Evolutionary conservation across 2,888 invertebrate genomes (phyloP).

Genomic region (Cantharis lateralis): DNA sequence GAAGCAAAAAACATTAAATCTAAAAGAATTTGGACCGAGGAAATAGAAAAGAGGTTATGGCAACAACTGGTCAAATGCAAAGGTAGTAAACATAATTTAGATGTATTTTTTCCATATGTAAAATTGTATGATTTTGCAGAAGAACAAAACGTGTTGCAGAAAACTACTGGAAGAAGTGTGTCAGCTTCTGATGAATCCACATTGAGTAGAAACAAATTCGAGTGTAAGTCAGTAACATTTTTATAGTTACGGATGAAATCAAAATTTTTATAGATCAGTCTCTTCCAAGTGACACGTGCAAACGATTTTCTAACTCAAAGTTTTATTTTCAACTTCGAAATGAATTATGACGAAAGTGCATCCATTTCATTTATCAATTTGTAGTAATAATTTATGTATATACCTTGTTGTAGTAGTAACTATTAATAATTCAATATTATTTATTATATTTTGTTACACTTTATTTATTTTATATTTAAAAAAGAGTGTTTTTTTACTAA

Average conservation of each 20-base stretch:
- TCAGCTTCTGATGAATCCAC: neutral
- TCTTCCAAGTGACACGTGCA: neutral
- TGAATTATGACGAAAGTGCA: neutral
- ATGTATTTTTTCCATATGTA: neutral
- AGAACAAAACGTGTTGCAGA: conserved; percentile 6
- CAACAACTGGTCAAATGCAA: conserved; percentile 46
- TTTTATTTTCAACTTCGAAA: neutral
- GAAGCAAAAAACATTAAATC: conserved; percentile 46
- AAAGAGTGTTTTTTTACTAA: neutral
- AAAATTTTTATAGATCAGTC: neutral
- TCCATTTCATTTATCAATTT: neutral
- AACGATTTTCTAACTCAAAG: neutral
- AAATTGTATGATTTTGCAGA: conserved; percentile 1
- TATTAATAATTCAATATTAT: conserved; percentile 25
- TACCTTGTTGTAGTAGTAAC: neutral
- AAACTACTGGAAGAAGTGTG: neutral
- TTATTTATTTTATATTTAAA: neutral
- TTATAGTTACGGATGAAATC: neutral
- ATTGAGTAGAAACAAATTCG: neutral
- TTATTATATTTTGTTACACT: conserved; percentile 3
- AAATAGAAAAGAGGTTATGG: conserved; percentile 48
- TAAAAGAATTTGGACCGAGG: conserved; percentile 45
- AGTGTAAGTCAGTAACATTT: neutral
- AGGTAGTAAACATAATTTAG: conserved; percentile 37
- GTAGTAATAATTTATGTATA: neutral